Percentiles rank a stretch among this genome's conserved stretches.
Conservation (phyloP, 2,888 invertebrate genomes). For the Hemaris fuciformis region DNA sequence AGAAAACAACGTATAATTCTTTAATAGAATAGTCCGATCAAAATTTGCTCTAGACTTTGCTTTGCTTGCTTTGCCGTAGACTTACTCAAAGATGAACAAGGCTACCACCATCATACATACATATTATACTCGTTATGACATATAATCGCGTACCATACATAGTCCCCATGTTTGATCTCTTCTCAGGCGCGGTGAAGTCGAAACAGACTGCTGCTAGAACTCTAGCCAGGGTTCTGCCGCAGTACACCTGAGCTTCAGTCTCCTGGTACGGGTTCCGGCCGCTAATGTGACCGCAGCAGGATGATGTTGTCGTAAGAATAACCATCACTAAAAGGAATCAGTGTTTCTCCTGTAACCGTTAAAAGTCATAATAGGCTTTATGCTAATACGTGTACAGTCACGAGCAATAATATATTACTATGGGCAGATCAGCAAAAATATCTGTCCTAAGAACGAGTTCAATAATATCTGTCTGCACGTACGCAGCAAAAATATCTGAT, state of each 20-base stretch:
- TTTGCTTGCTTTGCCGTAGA: too few relatives aligned
- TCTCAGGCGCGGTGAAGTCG: conserved; percentile 31
- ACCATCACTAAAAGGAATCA: conserved; percentile 24
- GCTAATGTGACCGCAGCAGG: conserved; percentile 45
- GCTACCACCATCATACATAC: background rate
- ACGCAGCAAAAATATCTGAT: too few relatives aligned
- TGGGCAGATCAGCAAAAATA: too few relatives aligned
- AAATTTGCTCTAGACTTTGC: too few relatives aligned
- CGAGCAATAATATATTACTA: too few relatives aligned
- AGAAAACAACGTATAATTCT: too few relatives aligned
- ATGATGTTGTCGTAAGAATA: conserved; percentile 26
- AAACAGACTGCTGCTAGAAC: conserved; percentile 48
- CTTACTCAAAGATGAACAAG: too few relatives aligned
- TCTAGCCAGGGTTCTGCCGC: conserved; percentile 50
- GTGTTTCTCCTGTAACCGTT: conserved; percentile 41
- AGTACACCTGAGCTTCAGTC: conserved; percentile 44
- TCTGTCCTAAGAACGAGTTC: too few relatives aligned
- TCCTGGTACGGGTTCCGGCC: conserved; percentile 34
- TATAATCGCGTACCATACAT: conserved; percentile 44
- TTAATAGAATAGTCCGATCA: too few relatives aligned
- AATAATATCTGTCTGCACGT: too few relatives aligned
- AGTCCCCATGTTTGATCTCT: conserved; percentile 43
- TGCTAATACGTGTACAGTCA: too few relatives aligned
- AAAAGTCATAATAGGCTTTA: too few relatives aligned
- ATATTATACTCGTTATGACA: conserved; percentile 2